phyloP scores from a whole-genome alignment of 1,140 invertebrate genomes.

The Oryzaephilus surinamensis region DNA sequence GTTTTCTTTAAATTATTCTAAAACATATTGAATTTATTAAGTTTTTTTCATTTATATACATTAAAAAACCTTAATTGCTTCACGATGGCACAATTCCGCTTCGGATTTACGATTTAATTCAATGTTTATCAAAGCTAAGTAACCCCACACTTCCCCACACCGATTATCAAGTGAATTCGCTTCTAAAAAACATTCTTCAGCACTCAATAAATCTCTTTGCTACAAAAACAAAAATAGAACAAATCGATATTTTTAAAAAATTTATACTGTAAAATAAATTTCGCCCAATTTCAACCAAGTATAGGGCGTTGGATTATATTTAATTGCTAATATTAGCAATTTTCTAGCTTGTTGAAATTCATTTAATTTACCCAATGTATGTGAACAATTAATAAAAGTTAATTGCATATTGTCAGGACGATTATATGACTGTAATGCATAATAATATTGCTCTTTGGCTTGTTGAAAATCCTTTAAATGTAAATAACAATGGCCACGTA shows the following conservation, averaged over 20 bases:
- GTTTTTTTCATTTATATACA: slow-evolving; percentile 8
- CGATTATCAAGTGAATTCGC: slow-evolving; percentile 28
- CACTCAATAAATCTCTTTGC: slow-evolving; percentile 27
- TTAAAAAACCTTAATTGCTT: slow-evolving; percentile 27
- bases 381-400: slow-evolving; percentile 20
- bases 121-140: slow-evolving; percentile 29
- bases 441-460: slow-evolving; percentile 24
- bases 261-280: slow-evolving; percentile 20
- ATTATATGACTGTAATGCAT: slow-evolving; percentile 22
- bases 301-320: slow-evolving; percentile 27
- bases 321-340: slow-evolving; percentile 24
- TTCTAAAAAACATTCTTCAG: slow-evolving; percentile 30
- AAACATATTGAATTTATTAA: slow-evolving; percentile 7
- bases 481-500: slow-evolving; percentile 26
- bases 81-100: slow-evolving; percentile 27
- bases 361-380: slow-evolving; percentile 16
- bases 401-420: slow-evolving; percentile 27
- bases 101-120: slow-evolving; percentile 22
- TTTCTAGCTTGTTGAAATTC: slow-evolving; percentile 23
- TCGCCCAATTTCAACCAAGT: slow-evolving; percentile 27
- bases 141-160: slow-evolving; percentile 28
- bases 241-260: slow-evolving; percentile 5
- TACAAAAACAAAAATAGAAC: slow-evolving; percentile 7
- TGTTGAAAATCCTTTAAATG: slow-evolving; percentile 15
- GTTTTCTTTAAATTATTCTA: slow-evolving; percentile 5